Conservation (phyloP, 2,888 invertebrate genomes). For the Proisotoma minuta region DNA sequence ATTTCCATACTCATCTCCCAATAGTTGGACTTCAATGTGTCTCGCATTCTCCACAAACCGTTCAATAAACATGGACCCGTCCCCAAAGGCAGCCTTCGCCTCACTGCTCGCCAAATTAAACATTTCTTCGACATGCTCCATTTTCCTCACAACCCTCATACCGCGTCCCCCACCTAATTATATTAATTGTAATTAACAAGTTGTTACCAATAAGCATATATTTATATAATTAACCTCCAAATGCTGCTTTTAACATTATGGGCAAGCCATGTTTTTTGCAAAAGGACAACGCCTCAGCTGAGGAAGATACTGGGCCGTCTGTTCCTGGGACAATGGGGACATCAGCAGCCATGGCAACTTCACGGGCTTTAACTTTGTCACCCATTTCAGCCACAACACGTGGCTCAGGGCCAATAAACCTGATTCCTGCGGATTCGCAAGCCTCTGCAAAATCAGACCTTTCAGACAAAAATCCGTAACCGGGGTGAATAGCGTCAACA, state of each 20-base stretch:
- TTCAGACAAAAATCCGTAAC: constrained; percentile 90
- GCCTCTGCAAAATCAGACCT: constrained; percentile 94
- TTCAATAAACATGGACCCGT: constrained; percentile 97
- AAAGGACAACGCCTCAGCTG: constrained; percentile 82
- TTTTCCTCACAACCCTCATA: constrained; percentile 73
- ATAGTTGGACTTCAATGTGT: constrained; percentile 93
- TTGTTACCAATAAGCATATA: too few relatives aligned
- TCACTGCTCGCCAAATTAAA: constrained; percentile 93
- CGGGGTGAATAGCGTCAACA: constrained; percentile 91
- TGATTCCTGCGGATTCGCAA: constrained; percentile 74
- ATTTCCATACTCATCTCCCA: constrained; percentile 92
- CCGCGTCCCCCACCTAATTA: constrained; percentile 95
- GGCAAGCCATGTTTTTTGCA: constrained; percentile 90
- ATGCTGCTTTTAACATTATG: constrained; percentile 98
- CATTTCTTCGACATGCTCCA: constrained; percentile 74
- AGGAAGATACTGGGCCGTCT: constrained; percentile 80
- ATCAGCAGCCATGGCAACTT: constrained; percentile 81
- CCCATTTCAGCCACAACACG: constrained; percentile 96
- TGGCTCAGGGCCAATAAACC: constrained; percentile 93
- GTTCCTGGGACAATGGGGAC: constrained; percentile 96
- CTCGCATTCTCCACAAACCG: constrained; percentile 95
- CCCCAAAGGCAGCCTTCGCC: constrained; percentile 93
- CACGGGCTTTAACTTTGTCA: constrained; percentile 95
- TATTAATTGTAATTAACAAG: too few relatives aligned
- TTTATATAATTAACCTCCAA: too few relatives aligned